Conservation (phyloP, 2,888 invertebrate species). For the Uloborus plumipes region DNA sequence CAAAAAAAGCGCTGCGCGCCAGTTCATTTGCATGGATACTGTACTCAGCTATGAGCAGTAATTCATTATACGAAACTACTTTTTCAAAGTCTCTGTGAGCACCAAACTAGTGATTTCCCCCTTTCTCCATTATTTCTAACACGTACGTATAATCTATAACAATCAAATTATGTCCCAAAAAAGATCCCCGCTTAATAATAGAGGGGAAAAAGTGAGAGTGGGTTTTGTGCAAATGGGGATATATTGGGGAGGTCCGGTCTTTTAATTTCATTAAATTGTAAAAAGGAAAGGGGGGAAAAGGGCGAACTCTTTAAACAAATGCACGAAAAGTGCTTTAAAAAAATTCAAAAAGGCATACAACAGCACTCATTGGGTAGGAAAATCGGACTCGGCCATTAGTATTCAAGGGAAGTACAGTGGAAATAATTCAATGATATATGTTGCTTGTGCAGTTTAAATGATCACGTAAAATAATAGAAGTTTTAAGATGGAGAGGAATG, state of each 20-base stretch:
- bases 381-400: too few species aligned
- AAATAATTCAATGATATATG: too few species aligned
- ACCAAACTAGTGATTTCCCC: not conserved
- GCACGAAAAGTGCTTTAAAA: constrained; percentile 17
- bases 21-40: too few species aligned
- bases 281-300: constrained; percentile 7
- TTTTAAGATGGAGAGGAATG: too few species aligned
- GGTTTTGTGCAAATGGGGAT: constrained; percentile 1
- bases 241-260: constrained; percentile 18
- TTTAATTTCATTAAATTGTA: constrained; percentile 56
- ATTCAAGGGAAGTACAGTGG: too few species aligned
- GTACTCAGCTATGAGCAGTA: too few species aligned
- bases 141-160: constrained; percentile 54
- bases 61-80: too few species aligned
- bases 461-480: too few species aligned
- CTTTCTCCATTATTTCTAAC: constrained; percentile 38
- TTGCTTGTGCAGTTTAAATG: too few species aligned
- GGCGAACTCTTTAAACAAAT: constrained; percentile 11
- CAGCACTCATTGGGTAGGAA: too few species aligned
- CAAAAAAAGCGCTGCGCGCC: too few species aligned
- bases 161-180: constrained; percentile 12
- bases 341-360: constrained; percentile 1
- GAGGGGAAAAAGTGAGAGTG: constrained; percentile 9
- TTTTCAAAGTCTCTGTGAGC: too few species aligned
- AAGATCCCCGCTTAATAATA: constrained; percentile 16